Percentiles rank a stretch among this genome's conserved stretches.
Evolutionary conservation across 2,113 vertebrate genomes (phyloP).

Genomic region (Sapayoa aenigma): DNA sequence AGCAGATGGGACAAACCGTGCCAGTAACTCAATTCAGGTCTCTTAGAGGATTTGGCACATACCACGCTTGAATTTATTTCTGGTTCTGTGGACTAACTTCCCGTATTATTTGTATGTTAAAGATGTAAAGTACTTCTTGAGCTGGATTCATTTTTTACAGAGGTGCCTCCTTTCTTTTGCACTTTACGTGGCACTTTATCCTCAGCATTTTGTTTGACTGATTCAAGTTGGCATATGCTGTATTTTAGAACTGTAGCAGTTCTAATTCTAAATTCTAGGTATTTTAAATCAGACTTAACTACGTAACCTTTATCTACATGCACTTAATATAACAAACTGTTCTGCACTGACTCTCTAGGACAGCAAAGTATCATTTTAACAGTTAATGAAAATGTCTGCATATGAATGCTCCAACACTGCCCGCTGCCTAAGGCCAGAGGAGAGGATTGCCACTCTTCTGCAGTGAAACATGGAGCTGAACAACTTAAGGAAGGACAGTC

Average conservation of each 20-base stretch:
- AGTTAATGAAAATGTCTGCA: not conserved
- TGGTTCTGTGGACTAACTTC: not conserved
- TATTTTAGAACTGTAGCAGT: not conserved
- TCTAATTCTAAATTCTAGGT: not conserved
- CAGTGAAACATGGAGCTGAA: not conserved
- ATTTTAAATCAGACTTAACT: not conserved
- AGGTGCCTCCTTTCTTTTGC: not conserved
- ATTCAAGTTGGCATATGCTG: not conserved
- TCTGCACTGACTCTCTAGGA: not conserved
- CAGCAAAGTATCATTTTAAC: not conserved
- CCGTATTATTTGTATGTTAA: not conserved
- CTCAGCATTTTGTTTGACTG: not conserved
- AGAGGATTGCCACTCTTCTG: not conserved
- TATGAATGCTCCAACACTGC: not conserved
- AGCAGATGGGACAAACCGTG: not conserved
- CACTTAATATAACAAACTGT: not conserved
- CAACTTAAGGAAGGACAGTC: not conserved
- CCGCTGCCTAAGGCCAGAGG: fast-evolving
- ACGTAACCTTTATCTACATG: not conserved
- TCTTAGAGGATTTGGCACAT: not conserved
- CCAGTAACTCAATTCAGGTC: not conserved
- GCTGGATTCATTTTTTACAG: not conserved
- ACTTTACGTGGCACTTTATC: not conserved
- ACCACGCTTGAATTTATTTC: not conserved
- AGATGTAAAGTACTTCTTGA: not conserved